Evolutionary conservation across 1,140 invertebrate genomes (phyloP).

Genomic region (Apis laboriosa): DNA sequence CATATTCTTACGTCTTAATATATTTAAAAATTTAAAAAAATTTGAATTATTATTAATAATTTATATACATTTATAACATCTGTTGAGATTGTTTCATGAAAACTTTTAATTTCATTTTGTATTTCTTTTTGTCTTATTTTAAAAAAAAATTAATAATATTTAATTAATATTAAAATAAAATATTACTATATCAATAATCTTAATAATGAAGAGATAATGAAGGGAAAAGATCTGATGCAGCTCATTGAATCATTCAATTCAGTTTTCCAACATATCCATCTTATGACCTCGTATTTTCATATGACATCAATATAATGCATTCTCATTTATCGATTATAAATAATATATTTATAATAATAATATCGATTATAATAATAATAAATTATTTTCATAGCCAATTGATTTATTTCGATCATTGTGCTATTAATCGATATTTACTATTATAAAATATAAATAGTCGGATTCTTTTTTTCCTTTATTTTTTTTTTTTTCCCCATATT

Average conservation of each 20-base stretch:
- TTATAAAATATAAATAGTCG: slow-evolving; percentile 15
- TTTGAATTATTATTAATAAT: background rate
- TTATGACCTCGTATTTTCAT: slow-evolving; percentile 48
- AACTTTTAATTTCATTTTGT: too few relatives aligned
- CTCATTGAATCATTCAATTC: slow-evolving; percentile 47
- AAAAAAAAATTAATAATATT: too few relatives aligned
- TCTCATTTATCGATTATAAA: slow-evolving; percentile 1
- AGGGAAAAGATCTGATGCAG: slow-evolving; percentile 11
- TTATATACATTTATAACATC: background rate
- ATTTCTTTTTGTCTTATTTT: too few relatives aligned
- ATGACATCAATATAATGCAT: slow-evolving; percentile 19
- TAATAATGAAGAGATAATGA: background rate
- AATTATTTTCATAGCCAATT: slow-evolving; percentile 45
- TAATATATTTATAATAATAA: too few relatives aligned
- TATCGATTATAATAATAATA: background rate
- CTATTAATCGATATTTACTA: slow-evolving; percentile 14
- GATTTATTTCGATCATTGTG: slow-evolving; percentile 18
- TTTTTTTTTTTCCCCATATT: background rate
- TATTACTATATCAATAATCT: too few relatives aligned
- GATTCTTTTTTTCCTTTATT: background rate
- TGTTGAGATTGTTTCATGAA: background rate
- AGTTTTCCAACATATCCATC: slow-evolving; percentile 50
- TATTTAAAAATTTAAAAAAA: background rate
- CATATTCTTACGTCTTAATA: background rate
- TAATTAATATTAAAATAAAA: too few relatives aligned